Conservation (phyloP, 2,888 invertebrate species). For the Drosophila neonasuta region DNA sequence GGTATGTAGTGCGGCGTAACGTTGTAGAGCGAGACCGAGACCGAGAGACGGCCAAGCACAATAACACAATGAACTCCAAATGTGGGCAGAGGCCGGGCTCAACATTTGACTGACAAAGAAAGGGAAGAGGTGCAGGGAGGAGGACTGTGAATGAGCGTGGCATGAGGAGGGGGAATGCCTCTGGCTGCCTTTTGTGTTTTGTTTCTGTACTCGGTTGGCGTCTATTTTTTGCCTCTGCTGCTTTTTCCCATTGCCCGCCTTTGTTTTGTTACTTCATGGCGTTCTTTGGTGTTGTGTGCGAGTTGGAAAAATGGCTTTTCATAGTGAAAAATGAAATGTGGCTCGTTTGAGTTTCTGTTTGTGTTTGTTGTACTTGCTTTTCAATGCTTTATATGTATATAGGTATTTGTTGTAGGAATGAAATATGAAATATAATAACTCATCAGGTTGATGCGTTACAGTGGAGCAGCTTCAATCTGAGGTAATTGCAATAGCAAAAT, state of each 20-base stretch:
- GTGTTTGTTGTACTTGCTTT: conserved; percentile 21
- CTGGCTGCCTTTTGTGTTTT: conserved; percentile 61
- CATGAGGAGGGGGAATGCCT: not conserved
- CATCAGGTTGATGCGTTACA: conserved; percentile 51
- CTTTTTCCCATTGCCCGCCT: conserved; percentile 51
- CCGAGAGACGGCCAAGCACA: conserved; percentile 71
- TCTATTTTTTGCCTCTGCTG: conserved; percentile 43
- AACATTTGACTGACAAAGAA: conserved; percentile 25
- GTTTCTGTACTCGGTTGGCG: conserved; percentile 55
- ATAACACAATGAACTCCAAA: conserved; percentile 79
- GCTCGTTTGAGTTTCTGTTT: conserved; percentile 25
- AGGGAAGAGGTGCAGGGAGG: not conserved
- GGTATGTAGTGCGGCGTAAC: conserved; percentile 74
- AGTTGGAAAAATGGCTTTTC: conserved; percentile 67
- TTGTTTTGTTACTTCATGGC: conserved; percentile 63
- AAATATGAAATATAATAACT: conserved; percentile 62
- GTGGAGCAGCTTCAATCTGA: conserved; percentile 36
- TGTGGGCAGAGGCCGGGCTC: conserved; percentile 61
- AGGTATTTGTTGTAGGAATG: not conserved
- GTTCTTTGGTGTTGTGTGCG: conserved; percentile 51
- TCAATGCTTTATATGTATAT: conserved; percentile 17
- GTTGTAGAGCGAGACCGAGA: conserved; percentile 55
- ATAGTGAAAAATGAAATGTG: conserved; percentile 64
- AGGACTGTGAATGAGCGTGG: conserved; percentile 14
- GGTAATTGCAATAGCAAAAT: conserved; percentile 53